Percentiles rank a stretch among this genome's conserved stretches.
Conservation (phyloP, 2,113 vertebrate genomes). For the Oreotrochilus melanogaster region DNA sequence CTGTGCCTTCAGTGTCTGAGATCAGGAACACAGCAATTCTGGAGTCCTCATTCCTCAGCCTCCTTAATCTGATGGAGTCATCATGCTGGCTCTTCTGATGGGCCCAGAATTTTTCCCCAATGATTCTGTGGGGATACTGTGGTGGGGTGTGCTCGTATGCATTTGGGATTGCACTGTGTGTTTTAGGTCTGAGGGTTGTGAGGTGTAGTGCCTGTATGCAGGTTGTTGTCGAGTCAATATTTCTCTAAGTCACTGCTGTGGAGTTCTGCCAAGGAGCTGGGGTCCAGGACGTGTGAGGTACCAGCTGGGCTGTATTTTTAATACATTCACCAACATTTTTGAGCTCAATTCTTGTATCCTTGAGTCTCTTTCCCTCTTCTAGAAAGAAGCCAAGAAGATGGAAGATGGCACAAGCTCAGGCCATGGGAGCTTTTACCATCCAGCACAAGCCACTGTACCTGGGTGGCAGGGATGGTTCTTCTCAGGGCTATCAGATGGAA, state of each 20-base stretch:
- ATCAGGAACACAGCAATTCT: background rate
- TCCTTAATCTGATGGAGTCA: background rate
- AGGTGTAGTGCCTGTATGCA: accelerated
- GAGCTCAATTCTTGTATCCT: background rate
- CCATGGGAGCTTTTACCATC: background rate
- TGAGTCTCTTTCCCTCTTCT: background rate
- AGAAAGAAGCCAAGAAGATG: background rate
- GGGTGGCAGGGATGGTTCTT: background rate
- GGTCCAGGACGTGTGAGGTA: accelerated
- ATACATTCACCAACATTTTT: background rate
- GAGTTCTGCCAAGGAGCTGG: background rate
- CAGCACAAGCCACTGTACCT: background rate
- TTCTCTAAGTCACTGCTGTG: background rate
- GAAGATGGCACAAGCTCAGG: background rate
- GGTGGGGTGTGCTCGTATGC: background rate
- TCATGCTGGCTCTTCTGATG: background rate
- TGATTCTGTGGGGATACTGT: background rate
- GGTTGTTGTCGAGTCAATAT: background rate
- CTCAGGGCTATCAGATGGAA: background rate
- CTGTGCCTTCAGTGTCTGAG: background rate
- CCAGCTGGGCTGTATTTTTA: background rate
- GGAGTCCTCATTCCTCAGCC: background rate
- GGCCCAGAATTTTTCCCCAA: background rate
- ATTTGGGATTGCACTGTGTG: background rate
- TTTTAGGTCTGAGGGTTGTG: background rate